Conservation (phyloP, 1,140 invertebrate genomes). For the Tetraneura akinire region DNA sequence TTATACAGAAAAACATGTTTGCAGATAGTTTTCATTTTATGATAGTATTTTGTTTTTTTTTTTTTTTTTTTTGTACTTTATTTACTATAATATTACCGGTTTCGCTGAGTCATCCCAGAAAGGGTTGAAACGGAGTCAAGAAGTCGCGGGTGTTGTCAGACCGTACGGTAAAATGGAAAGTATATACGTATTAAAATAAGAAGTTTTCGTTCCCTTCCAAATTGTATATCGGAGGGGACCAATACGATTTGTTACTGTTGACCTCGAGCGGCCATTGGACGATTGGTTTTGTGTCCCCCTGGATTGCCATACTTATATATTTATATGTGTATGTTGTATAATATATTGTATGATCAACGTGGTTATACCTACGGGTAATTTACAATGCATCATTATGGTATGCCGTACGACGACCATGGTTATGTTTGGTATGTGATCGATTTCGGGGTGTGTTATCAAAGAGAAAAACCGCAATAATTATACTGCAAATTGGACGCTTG, state of each 20-base stretch:
- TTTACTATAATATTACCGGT: too few species aligned
- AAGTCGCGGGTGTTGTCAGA: neutral
- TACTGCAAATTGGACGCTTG: slow-evolving; percentile 2
- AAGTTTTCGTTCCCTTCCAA: slow-evolving; percentile 42
- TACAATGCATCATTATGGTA: too few species aligned
- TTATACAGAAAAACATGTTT: too few species aligned
- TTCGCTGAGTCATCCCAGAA: neutral
- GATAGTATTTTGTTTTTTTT: too few species aligned
- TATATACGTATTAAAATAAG: too few species aligned
- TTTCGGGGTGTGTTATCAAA: slow-evolving; percentile 8
- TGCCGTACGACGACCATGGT: too few species aligned
- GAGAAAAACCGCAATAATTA: slow-evolving; percentile 19
- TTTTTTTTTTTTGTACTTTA: too few species aligned
- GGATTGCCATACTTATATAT: neutral
- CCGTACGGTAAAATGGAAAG: slow-evolving; percentile 12
- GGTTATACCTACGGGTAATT: neutral
- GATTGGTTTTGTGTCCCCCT: neutral
- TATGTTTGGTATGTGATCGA: neutral
- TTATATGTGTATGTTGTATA: neutral
- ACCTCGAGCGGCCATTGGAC: slow-evolving; percentile 40
- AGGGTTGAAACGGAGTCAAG: neutral
- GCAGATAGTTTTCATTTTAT: too few species aligned
- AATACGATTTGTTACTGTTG: slow-evolving; percentile 11
- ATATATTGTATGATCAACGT: neutral
- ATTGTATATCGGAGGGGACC: slow-evolving; percentile 32